Percentiles rank a stretch among this genome's conserved stretches.
phyloP scores from a whole-genome alignment of 2,888 invertebrate genomes.

The Poecilus cupreus region DNA sequence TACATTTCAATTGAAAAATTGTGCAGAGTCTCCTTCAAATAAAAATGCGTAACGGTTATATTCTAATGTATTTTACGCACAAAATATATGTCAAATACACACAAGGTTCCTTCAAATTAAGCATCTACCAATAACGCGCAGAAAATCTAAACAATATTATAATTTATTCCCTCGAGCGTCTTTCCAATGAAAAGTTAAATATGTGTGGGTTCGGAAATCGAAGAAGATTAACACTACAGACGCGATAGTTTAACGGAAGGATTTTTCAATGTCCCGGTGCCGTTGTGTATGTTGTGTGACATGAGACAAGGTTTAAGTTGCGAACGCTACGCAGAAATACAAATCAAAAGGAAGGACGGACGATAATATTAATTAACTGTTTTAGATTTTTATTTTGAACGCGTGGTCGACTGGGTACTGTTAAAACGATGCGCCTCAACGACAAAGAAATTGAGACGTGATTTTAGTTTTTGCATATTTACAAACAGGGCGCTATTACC shows the following conservation, averaged over 20 bases:
- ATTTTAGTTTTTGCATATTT: not conserved
- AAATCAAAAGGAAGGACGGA: not conserved
- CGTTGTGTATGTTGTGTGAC: no score
- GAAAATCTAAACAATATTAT: not conserved
- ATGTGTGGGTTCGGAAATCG: not conserved
- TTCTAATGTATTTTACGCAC: slow-evolving; percentile 27
- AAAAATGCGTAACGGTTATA: slow-evolving; percentile 7
- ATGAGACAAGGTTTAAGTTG: not conserved
- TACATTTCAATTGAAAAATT: not conserved
- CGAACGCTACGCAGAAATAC: not conserved
- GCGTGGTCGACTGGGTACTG: not conserved
- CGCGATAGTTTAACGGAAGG: not conserved
- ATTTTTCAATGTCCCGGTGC: not conserved
- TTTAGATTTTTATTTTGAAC: slow-evolving; percentile 16
- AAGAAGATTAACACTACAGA: not conserved
- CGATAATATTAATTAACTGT: not conserved
- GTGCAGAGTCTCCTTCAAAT: not conserved
- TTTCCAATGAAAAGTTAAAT: not conserved
- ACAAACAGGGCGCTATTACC: not conserved
- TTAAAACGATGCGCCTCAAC: not conserved
- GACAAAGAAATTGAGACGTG: not conserved
- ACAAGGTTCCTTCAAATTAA: slow-evolving; percentile 2
- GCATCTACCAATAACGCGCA: not conserved
- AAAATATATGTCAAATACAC: slow-evolving; percentile 17
- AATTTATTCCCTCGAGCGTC: not conserved